Evolutionary conservation across 2,888 invertebrate species (phyloP).

Genomic region (Dynastes maya): DNA sequence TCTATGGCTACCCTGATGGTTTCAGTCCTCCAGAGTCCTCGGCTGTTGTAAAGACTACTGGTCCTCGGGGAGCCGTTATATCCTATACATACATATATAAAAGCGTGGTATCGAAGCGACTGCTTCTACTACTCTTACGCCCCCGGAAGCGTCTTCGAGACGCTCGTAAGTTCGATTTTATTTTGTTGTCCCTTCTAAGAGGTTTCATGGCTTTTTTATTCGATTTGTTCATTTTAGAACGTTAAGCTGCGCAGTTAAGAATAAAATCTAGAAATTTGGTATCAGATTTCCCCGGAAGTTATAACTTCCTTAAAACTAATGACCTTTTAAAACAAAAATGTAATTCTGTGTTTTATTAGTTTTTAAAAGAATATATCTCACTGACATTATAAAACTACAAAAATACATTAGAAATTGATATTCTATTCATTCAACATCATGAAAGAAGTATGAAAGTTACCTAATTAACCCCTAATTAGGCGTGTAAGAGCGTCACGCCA

Average conservation of each 20-base stretch:
- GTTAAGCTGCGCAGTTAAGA: background rate
- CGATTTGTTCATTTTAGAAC: background rate
- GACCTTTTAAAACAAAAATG: too few species aligned
- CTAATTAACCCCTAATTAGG: too few species aligned
- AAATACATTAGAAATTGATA: too few species aligned
- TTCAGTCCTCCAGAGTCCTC: slow-evolving; percentile 50
- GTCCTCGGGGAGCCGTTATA: slow-evolving; percentile 53
- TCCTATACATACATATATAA: slow-evolving; percentile 52
- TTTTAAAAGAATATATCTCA: too few species aligned
- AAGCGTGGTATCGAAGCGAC: slow-evolving; percentile 14
- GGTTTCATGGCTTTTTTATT: slow-evolving; percentile 17
- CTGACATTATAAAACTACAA: too few species aligned
- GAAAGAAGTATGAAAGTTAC: too few species aligned
- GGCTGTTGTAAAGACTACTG: slow-evolving; percentile 35
- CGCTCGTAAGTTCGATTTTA: slow-evolving; percentile 22
- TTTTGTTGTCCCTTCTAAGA: slow-evolving; percentile 6
- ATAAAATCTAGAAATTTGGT: background rate
- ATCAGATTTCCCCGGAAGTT: background rate
- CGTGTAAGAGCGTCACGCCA: too few species aligned
- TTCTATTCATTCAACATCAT: too few species aligned
- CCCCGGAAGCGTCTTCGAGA: slow-evolving; percentile 20
- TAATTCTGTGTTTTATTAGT: too few species aligned
- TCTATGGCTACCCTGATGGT: slow-evolving; percentile 67
- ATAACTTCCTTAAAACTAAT: background rate
- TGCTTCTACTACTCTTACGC: background rate